Evolutionary conservation across 1,140 invertebrate species (phyloP).

Genomic region (Pseudomyrmex sp.): DNA sequence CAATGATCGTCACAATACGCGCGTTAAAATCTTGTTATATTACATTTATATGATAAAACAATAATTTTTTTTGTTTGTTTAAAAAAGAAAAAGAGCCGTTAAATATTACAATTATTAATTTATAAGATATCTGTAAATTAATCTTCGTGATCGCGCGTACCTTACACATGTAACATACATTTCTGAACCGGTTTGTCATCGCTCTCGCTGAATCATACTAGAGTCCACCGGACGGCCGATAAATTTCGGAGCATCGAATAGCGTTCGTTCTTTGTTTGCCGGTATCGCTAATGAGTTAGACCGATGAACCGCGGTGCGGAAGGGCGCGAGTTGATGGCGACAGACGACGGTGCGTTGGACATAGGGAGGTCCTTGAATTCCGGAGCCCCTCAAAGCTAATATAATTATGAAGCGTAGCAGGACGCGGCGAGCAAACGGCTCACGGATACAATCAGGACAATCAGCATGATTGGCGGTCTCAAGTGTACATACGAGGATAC

Average conservation of each 20-base stretch:
- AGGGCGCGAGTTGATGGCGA: neutral
- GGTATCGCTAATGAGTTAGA: slow-evolving; percentile 75
- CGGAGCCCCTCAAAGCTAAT: slow-evolving; percentile 75
- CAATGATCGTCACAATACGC: neutral
- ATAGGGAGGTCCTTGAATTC: slow-evolving; percentile 58
- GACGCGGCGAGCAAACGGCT: slow-evolving; percentile 74
- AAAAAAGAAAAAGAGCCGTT: too few species aligned
- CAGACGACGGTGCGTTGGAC: slow-evolving; percentile 31
- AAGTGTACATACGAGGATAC: slow-evolving; percentile 71
- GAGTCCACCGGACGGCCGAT: neutral
- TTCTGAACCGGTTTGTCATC: too few species aligned
- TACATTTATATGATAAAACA: too few species aligned
- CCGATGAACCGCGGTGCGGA: slow-evolving; percentile 66
- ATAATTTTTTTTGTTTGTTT: too few species aligned
- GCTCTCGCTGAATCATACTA: neutral
- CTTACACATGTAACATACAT: too few species aligned
- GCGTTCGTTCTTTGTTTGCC: slow-evolving; percentile 58
- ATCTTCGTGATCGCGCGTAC: too few species aligned
- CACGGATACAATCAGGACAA: slow-evolving; percentile 76
- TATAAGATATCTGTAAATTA: too few species aligned
- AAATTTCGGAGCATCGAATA: slow-evolving; percentile 40
- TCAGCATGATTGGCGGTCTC: slow-evolving; percentile 79
- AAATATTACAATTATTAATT: too few species aligned
- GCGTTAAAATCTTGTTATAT: neutral
- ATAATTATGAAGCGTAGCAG: slow-evolving; percentile 76